Base-by-base conservation (phyloP, 2,797 vertebrate genomes). In the Enteromius argenteus region DNA sequence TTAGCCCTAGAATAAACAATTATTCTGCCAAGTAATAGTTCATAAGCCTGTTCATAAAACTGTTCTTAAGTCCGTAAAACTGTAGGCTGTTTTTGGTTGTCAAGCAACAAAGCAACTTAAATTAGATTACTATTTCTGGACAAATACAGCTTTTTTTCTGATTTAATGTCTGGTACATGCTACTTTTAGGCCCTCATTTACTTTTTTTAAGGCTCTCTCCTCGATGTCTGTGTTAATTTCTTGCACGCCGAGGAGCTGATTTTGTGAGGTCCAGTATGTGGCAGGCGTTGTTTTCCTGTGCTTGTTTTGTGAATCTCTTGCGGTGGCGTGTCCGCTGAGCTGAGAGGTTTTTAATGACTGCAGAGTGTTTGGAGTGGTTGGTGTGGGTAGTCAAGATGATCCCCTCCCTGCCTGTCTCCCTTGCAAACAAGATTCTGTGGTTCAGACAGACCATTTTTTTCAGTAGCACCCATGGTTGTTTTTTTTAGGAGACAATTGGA, bases 301-400 rank as follows among this genome's bases (percentile, higher is more conserved):
- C 85, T 91, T 90, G 85, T 91, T 78, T 87, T 87, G 84, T 88
- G 32, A 39, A 73, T 81, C 83, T 84, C 76, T 88, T 88, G 85
- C 14, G 46, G 87, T 53, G 49, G 80, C 13, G 46, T 79, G 56
- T 80, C 86, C 85, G 80, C 85, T 86, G 79, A 86, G 85, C 85
- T 27, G 42, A 83, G 84, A 11, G 78, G 15, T 35, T 81, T 85
- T 91, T 91, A 88, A 91, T 90, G 87, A 78, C 88, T 86, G 85
- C 35, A 79, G 89, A 82, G 86, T 87, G 86, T 87, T 71, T 79
- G 81, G 88, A 88, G 89, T 73, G 87, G 91, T 89, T 92, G 87
- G 87, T 89, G 85, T 46, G 86, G 66, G 69, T 89, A 88, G 92
- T 89, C 90, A 88, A 89, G 86, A 91, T 90, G 87, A 88, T 87